Evolutionary conservation across 2,797 vertebrate genomes (phyloP).

Genomic region (Picus viridis): DNA sequence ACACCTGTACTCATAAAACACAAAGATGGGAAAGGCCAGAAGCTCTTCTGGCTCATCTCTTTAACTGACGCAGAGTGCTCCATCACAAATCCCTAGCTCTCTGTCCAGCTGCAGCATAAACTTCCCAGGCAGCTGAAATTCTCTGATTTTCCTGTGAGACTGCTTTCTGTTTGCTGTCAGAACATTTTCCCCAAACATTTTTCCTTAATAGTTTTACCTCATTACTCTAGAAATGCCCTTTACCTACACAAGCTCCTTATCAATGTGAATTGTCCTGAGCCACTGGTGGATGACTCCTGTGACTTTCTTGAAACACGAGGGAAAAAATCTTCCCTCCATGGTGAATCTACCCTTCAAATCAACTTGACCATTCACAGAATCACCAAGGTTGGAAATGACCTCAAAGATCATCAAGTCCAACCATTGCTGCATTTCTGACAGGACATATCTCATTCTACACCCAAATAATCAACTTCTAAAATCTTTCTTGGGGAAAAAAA

Average conservation of each 20-base stretch:
- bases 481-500: background rate
- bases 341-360: background rate
- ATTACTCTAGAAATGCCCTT: slow-evolving; percentile 6
- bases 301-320: background rate
- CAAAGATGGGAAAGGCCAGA: slow-evolving; percentile 65
- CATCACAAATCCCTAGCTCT: slow-evolving; percentile 19
- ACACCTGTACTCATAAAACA: slow-evolving; percentile 67
- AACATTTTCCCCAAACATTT: background rate
- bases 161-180: slow-evolving; percentile 3
- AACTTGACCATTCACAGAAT: background rate
- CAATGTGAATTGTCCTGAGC: slow-evolving; percentile 18
- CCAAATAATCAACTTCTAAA: background rate
- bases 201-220: background rate
- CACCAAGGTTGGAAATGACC: too few relatives aligned
- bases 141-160: slow-evolving; percentile 29
- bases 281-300: background rate
- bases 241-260: slow-evolving; percentile 24
- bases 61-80: slow-evolving; percentile 39
- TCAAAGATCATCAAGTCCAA: too few relatives aligned
- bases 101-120: slow-evolving; percentile 42
- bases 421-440: background rate
- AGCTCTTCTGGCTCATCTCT: slow-evolving; percentile 55
- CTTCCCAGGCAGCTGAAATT: slow-evolving; percentile 30
- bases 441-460: background rate
- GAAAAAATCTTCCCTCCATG: background rate